Evolutionary conservation across 2,113 vertebrate species (phyloP), one percentile per base, ranked within the genome.

Genomic region (Taxidea taxus): DNA sequence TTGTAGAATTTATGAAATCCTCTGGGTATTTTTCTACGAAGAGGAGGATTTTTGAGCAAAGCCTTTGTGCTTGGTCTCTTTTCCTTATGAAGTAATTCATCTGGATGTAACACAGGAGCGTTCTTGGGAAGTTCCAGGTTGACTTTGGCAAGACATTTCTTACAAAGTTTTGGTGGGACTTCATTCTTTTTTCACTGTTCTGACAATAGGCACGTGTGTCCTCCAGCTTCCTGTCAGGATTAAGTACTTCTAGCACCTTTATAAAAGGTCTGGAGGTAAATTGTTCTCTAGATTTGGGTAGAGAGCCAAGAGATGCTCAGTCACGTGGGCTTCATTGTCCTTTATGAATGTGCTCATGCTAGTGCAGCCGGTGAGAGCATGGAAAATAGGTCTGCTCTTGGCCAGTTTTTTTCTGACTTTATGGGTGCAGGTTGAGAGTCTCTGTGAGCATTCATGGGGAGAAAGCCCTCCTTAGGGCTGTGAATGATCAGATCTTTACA

Each of bases 211-310:
- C 54, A 89, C 72, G 68, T 3, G 87, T 44, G 80, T 91, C 95
- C n/a, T 95, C 94, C 66, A 98, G n/a, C 27, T 88, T 88, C 97
- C 98, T 97, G 10, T 98, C 97, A 34, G 99, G 99, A 70, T 99
- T 98, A 54, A 99, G 93, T 74, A 98, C 29, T 34, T 97, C 96
- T 58, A 99, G 84, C 27, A 99, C 98, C 47, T 98, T 97, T 70
- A 34, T 96, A 99, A 98, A 90, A 99, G 89, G 98, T 99, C 98
- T 81, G 97, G 81, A n/a, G 98, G 58, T 78, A 99, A 49, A 34
- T 95, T 70, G 11, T 99, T 98, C 87, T 99, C 98, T 86, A 99
- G 91, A 72, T 98, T 91, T 0, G 98, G 98, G 72, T 98, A 98
- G 44, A 97, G 87, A 15, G 96, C 96, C 13, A 99, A 96, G 18